Conservation (phyloP, 2,888 invertebrate species). For the Ormia ochracea region DNA sequence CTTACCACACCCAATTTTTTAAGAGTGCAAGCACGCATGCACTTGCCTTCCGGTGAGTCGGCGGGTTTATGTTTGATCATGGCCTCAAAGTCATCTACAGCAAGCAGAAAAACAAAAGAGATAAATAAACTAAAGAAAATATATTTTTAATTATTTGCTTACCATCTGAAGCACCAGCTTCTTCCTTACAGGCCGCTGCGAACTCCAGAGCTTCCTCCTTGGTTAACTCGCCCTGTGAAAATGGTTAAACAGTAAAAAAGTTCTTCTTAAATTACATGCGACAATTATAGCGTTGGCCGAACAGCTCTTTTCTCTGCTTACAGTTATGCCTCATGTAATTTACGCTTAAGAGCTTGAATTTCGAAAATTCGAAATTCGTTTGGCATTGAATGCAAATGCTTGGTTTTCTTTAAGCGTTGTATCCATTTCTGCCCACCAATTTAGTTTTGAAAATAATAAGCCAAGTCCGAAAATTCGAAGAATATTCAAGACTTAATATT, state of each 20-base stretch:
- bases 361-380: too few relatives aligned
- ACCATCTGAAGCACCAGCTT: slow-evolving; percentile 74
- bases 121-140: background rate
- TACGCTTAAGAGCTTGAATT: too few relatives aligned
- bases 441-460: too few relatives aligned
- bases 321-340: too few relatives aligned
- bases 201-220: slow-evolving; percentile 67
- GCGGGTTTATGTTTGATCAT: slow-evolving; percentile 69
- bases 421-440: too few relatives aligned
- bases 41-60: slow-evolving; percentile 70
- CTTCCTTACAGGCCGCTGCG: slow-evolving; percentile 70
- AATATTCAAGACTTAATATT: too few relatives aligned
- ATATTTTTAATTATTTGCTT: slow-evolving; percentile 24
- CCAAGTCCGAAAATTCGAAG: too few relatives aligned
- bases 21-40: slow-evolving; percentile 73
- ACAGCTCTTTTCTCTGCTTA: too few relatives aligned
- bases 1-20: slow-evolving; percentile 73
- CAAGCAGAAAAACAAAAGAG: background rate
- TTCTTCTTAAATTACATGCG: background rate
- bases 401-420: too few relatives aligned
- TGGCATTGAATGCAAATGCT: too few relatives aligned
- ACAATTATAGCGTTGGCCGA: too few relatives aligned
- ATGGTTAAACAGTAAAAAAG: background rate
- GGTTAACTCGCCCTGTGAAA: slow-evolving; percentile 57
- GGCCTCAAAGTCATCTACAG: slow-evolving; percentile 71